Evolutionary conservation across 1,140 invertebrate species (phyloP), one percentile per base, ranked within the genome.

Genomic region (Euura saliciscinereae): DNA sequence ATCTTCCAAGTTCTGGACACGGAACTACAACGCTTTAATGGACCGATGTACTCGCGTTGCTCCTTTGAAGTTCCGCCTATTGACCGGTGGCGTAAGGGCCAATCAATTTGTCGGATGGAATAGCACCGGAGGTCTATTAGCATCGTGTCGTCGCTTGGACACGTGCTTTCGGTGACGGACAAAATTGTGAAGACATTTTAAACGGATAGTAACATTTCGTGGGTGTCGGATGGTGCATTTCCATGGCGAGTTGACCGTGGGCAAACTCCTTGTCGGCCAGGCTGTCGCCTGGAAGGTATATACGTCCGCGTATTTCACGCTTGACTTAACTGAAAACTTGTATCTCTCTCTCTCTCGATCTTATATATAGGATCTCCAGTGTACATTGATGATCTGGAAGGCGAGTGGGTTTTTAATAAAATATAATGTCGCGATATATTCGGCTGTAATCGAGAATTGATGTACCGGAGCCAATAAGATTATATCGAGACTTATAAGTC

Each of bases 231-330:
- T 6, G 13, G 51, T 59, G 51, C 13, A 59, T 85, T 85, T 82
- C 80, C 83, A 82, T 83, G 84, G 79, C 79, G 78, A 82, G 78
- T 80, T 79, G 79, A 82, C 82, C 82, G 82, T 81, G 82, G 79
- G 80, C 79, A 75, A 81, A 82, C 80, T 79, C 79, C 84, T 82
- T 85, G 84, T 84, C 84, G 80, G 78, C 84, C 84, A 80, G 84
- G 83, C 84, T 85, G 84, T 84, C 83, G 82, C 84, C 82, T 76
- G 81, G 82, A 82, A 81, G 84, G 78, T 82, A 81, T 81, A 42
- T 83, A 77, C 83, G 82, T 79, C 82, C 82, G 82, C 81, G 79
- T 81, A 82, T 83, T 84, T 83, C 83, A 83, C 83, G 81, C 80
- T 77, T 85, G 82, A 81, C 82, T 79, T 82, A 73, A 72, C 79